phyloP scores from a whole-genome alignment of 2,113 vertebrate genomes.

The Leptocoma aspasia region DNA sequence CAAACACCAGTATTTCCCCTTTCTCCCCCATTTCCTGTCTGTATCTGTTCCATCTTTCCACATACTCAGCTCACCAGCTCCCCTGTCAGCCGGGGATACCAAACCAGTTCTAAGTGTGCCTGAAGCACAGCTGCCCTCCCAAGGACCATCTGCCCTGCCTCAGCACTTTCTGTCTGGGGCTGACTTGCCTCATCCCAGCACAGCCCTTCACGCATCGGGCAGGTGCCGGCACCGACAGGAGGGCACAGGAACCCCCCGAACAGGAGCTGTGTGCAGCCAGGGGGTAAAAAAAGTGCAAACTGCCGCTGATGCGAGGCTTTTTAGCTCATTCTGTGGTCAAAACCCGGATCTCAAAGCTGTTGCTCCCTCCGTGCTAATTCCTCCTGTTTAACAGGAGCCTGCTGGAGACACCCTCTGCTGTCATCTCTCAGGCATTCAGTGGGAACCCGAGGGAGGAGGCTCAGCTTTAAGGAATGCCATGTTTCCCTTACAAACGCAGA shows the following conservation, averaged over 20 bases:
- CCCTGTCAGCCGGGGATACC: not conserved
- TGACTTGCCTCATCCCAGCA: not conserved
- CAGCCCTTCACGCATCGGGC: not conserved
- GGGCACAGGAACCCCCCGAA: not conserved
- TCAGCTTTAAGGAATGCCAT: constrained; percentile 55
- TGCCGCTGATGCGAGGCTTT: not conserved
- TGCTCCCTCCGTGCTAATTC: not conserved
- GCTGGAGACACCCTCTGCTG: constrained; percentile 53
- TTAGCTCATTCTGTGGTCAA: constrained; percentile 11
- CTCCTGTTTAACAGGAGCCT: constrained; percentile 30
- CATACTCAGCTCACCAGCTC: not conserved
- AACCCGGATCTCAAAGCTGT: not conserved
- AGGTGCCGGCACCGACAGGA: not conserved
- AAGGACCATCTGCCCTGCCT: not conserved
- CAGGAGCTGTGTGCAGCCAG: not conserved
- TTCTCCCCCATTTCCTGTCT: not conserved
- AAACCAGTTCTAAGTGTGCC: not conserved
- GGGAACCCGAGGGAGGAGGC: constrained; percentile 54
- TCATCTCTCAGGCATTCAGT: constrained; percentile 61
- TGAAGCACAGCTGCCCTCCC: not conserved
- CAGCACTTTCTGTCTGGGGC: not conserved
- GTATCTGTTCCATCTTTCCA: not conserved
- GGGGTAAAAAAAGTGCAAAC: not conserved
- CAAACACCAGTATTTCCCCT: not conserved
- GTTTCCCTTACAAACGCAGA: constrained; percentile 16